phyloP scores from a whole-genome alignment of 2,113 vertebrate species.

The Conger conger region DNA sequence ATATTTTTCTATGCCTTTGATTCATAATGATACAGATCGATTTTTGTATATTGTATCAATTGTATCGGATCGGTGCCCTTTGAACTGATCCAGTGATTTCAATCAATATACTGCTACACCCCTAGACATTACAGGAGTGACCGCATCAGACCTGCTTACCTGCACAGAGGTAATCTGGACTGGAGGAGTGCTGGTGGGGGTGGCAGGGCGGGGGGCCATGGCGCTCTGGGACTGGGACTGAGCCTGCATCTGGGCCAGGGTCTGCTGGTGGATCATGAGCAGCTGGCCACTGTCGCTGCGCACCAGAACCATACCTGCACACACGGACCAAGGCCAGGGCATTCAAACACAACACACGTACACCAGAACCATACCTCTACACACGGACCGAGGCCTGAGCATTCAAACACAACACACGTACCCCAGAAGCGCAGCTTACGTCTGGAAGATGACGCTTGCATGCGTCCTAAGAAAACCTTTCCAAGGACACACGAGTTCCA shows the following conservation, averaged over 20 bases:
- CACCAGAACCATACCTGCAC: constrained; percentile 89
- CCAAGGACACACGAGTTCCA: no score
- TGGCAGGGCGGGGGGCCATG: constrained; percentile 84
- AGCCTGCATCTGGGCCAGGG: constrained; percentile 91
- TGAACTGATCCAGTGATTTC: no score
- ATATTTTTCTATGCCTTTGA: no score
- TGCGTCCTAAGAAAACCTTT: not conserved
- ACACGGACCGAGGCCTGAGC: not conserved
- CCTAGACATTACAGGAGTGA: not conserved
- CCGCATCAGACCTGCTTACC: constrained; percentile 60
- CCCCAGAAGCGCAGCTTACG: no score
- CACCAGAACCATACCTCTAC: constrained; percentile 84
- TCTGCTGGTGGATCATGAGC: constrained; percentile 90
- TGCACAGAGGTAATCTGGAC: constrained; percentile 89
- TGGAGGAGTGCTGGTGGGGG: constrained; percentile 83
- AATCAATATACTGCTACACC: no score
- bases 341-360: not conserved
- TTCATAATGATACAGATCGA: no score
- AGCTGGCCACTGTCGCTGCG: constrained; percentile 91
- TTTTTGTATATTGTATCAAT: no score
- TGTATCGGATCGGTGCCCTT: no score
- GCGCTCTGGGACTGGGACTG: constrained; percentile 88
- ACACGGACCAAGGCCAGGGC: not conserved
- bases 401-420: not conserved
- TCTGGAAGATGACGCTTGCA: not conserved